Evolutionary conservation across 2,797 vertebrate species (phyloP), one percentile per base, ranked within the genome.

Genomic region (Enteromius mattozi): DNA sequence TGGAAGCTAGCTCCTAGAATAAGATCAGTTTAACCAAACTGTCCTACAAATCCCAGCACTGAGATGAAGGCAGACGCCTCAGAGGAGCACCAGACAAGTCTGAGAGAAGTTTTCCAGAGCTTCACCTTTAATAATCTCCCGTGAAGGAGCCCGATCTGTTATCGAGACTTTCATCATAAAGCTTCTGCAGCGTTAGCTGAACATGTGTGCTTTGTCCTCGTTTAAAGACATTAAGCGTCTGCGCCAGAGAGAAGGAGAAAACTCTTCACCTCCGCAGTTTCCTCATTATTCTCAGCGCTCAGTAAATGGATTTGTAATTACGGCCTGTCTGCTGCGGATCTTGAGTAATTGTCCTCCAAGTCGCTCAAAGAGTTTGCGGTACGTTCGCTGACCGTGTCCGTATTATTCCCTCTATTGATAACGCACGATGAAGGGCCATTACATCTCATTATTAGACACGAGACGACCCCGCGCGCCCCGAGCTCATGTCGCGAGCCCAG

Each of bases 301-400:
- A 68, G 85, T 71, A 85, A 88, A 87, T 87, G 80, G 87, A 85
- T 88, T 88, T 78, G 85, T 85, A 88, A 89, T 89, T 89, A 88
- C 70, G 77, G 85, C 40, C 87, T 86, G 87, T 86, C 84, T 65
- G 79, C 78, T 2, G n/a, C 35, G 8, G 70, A 85, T 71, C 49
- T 80, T 84, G 74, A 87, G 61, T 78, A 78, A 89, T 88, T 84
- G 86, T 86, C 75, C 82, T 66, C 49, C 66, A 68, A 69, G 84
- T 85, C 75, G n/a, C 65, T 69, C 78, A 65, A 68, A 83, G 79
- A 63, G 47, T 85, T 86, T 77, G 76, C 66, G 21, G 65, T 83
- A 63, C 59, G 65, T 69, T 37, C 10, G 13, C 40, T 37, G 63
- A 37, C 69, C 24, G 54, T 66, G 81, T 78, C 65, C 37, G 47